phyloP scores from a whole-genome alignment of 2,888 invertebrate genomes.

The Oxycera nigricornis region DNA sequence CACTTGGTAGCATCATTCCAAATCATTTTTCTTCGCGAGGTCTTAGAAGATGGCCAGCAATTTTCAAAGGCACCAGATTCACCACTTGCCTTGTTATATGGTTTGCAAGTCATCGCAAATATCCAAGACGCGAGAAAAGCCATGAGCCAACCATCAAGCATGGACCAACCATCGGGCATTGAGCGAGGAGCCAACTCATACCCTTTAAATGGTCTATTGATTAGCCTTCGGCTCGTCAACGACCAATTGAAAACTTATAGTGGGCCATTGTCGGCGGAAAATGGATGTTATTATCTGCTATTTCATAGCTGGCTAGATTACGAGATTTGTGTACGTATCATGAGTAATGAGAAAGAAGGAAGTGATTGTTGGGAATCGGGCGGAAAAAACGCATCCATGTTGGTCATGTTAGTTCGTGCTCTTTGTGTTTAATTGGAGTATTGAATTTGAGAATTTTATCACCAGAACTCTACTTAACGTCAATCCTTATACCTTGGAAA shows the following conservation, averaged over 20 bases:
- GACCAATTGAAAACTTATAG: slow-evolving; percentile 25
- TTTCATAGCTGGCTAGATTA: slow-evolving; percentile 13
- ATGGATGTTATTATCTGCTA: slow-evolving; percentile 10
- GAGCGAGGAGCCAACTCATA: slow-evolving; percentile 21
- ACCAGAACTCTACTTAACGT: too few species aligned
- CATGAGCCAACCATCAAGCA: too few species aligned
- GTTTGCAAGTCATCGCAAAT: slow-evolving; percentile 30
- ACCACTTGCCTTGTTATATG: slow-evolving; percentile 16
- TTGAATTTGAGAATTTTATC: too few species aligned
- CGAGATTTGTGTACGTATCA: not conserved
- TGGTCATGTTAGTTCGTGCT: not conserved
- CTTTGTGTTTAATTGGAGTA: too few species aligned
- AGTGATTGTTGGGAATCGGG: not conserved
- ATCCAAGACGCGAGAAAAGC: not conserved
- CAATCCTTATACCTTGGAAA: too few species aligned
- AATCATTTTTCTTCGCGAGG: slow-evolving; percentile 8
- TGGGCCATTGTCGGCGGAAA: slow-evolving; percentile 12
- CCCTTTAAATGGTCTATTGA: slow-evolving; percentile 38
- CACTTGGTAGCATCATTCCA: slow-evolving; percentile 32
- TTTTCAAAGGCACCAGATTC: slow-evolving; percentile 22
- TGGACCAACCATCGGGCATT: too few species aligned
- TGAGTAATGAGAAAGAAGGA: slow-evolving; percentile 24
- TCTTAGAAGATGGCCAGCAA: slow-evolving; percentile 17
- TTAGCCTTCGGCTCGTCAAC: slow-evolving; percentile 33
- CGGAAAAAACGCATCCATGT: not conserved